Percentiles rank a stretch among this genome's conserved stretches.
phyloP scores from a whole-genome alignment of 1,140 invertebrate species.

The Leptinotarsa lineolata region DNA sequence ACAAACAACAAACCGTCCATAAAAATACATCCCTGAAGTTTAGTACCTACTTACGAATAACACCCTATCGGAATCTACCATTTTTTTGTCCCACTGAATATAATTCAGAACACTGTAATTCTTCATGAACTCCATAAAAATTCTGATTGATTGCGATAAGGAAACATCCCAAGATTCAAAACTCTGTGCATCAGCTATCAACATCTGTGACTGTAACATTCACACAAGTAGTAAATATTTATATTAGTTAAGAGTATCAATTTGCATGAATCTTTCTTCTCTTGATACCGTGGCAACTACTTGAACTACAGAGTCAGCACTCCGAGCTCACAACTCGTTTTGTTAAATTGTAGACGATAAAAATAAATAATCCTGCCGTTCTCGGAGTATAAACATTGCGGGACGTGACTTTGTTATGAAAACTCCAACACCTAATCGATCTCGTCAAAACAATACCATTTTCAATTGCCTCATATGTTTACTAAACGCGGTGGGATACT shows the following conservation, averaged over 20 bases:
- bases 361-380: conserved; percentile 16
- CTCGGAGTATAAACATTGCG: conserved; percentile 9
- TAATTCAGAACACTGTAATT: too few relatives aligned
- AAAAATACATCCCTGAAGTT: too few relatives aligned
- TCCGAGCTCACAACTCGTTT: conserved; percentile 7
- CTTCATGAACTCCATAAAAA: too few relatives aligned
- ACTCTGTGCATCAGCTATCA: background rate
- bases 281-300: conserved; percentile 8
- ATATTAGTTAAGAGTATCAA: conserved; percentile 16
- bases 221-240: conserved; percentile 19
- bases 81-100: too few relatives aligned
- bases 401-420: conserved; percentile 24
- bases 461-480: conserved; percentile 18
- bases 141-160: background rate
- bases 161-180: background rate
- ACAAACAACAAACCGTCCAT: too few relatives aligned
- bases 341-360: conserved; percentile 22
- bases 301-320: conserved; percentile 16
- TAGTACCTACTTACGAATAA: too few relatives aligned
- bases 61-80: too few relatives aligned
- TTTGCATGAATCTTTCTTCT: conserved; percentile 13
- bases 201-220: background rate
- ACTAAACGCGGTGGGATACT: background rate
- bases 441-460: conserved; percentile 13
- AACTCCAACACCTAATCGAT: conserved; percentile 19